Evolutionary conservation across 2,113 vertebrate species (phyloP), one percentile per base, ranked within the genome.

Genomic region (Papio anubis): DNA sequence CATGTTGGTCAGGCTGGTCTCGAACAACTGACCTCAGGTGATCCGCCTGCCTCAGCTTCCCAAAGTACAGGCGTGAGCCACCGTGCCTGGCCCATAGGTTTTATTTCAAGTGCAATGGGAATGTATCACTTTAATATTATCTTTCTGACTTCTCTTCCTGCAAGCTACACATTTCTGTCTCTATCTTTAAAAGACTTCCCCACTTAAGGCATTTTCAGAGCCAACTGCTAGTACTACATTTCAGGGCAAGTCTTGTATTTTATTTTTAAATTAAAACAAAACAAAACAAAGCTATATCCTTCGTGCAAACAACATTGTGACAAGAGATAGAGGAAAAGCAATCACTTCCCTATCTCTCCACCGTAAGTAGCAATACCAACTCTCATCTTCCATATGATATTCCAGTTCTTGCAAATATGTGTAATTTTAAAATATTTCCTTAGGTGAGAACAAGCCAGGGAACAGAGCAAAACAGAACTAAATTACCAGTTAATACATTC

Each of bases 71-170:
- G 52, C 18, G 2, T 55, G 18, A 55, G 6, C 52, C 52, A 55
- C 18, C 6, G 6, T 55, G 52, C 52, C 52, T 7, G 18, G 52
- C 21, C 59, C 66, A 1, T 17, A 32, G 40, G 12, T 27, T 89
- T 73, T 66, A 45, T 96, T 68, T 59, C 30, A 55, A 30, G 73
- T 76, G 45, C 55, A 30, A 0, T n/a, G 35, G 35, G 59, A 52
- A 52, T 59, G 30, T 5, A 7, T 79, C 43, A 66, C 35, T 88
- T 48, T 5, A 70, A 50, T 17, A 35, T 16, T 17, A 35, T 16
- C 50, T 94, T 92, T 79, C 55, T 79, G 90, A 55, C 21, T n/a
- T 90, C 93, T 93, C 81, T 96, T 61, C 40, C 8, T 66, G 57
- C 17, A 73, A 84, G 17, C 2, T 64, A 20, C 12, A 81, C 18